Conservation (phyloP, 2,113 vertebrate genomes). For the Corydoras maculifer region DNA sequence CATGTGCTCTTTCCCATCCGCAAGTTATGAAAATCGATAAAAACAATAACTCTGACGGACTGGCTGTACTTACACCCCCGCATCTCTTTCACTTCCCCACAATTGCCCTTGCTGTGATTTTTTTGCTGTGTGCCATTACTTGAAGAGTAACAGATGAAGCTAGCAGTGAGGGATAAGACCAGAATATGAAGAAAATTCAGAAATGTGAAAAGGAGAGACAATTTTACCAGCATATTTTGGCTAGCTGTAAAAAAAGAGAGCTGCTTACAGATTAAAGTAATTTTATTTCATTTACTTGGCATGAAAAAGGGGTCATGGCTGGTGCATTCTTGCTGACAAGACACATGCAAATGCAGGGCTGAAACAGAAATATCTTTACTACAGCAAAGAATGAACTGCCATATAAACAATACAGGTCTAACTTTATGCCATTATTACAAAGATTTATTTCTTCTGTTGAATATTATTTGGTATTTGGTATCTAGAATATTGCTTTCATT, state of each 20-base stretch:
- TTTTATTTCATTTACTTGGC: constrained; percentile 54
- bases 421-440: not conserved
- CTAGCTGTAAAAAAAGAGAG: constrained; percentile 48
- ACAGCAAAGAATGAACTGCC: not conserved
- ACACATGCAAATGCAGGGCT: constrained; percentile 23
- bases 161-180: constrained; percentile 6
- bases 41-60: constrained; percentile 70
- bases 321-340: constrained; percentile 39
- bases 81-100: constrained; percentile 39
- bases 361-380: constrained; percentile 42
- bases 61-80: constrained; percentile 47
- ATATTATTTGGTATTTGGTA: too few relatives aligned
- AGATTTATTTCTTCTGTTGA: too few relatives aligned
- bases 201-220: constrained; percentile 46
- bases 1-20: constrained; percentile 52
- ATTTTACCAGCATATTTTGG: constrained; percentile 52
- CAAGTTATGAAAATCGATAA: constrained; percentile 72
- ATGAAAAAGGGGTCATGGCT: constrained; percentile 45
- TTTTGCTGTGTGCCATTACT: constrained; percentile 63
- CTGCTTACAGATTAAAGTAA: constrained; percentile 55
- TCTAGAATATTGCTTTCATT: too few relatives aligned
- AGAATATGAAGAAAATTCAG: constrained; percentile 10
- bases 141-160: constrained; percentile 9
- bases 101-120: constrained; percentile 51
- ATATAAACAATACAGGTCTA: constrained; percentile 27